These are phyloP conservation scores for Trialeurodes vaporariorum DNA, from an alignment of 1,140 invertebrate species.

Conservation along the genomic window DNA sequence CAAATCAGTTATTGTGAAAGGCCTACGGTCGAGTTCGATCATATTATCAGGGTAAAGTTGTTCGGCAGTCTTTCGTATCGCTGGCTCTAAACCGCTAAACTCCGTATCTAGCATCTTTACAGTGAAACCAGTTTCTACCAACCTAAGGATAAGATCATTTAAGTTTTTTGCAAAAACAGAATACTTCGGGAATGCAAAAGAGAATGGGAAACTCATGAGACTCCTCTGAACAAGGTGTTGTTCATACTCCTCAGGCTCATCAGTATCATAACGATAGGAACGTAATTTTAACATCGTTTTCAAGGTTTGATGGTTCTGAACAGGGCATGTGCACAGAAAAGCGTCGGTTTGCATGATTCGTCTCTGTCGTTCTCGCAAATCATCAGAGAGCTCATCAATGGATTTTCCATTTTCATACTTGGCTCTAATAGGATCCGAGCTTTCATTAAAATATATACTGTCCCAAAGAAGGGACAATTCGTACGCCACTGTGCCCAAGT, in stretches of 20 bases:
- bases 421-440: not conserved
- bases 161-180: not conserved
- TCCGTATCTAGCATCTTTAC: too few relatives aligned
- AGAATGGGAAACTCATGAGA: not conserved
- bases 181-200: not conserved
- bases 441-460: not conserved
- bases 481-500: not conserved
- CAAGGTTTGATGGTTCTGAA: too few relatives aligned
- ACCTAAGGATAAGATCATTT: not conserved
- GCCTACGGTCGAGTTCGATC: too few relatives aligned
- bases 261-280: too few relatives aligned
- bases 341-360: too few relatives aligned
- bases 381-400: not conserved
- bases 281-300: too few relatives aligned
- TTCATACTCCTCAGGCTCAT: not conserved
- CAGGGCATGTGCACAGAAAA: too few relatives aligned
- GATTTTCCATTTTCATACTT: not conserved
- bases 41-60: too few relatives aligned
- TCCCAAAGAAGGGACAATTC: not conserved
- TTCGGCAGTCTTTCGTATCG: too few relatives aligned
- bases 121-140: not conserved
- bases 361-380: too few relatives aligned
- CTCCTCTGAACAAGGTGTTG: not conserved
- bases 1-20: too few relatives aligned
- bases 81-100: too few relatives aligned